Percentiles rank a stretch among this genome's conserved stretches.
Evolutionary conservation across 2,888 invertebrate genomes (phyloP).

Genomic region (Pollenia angustigena): DNA sequence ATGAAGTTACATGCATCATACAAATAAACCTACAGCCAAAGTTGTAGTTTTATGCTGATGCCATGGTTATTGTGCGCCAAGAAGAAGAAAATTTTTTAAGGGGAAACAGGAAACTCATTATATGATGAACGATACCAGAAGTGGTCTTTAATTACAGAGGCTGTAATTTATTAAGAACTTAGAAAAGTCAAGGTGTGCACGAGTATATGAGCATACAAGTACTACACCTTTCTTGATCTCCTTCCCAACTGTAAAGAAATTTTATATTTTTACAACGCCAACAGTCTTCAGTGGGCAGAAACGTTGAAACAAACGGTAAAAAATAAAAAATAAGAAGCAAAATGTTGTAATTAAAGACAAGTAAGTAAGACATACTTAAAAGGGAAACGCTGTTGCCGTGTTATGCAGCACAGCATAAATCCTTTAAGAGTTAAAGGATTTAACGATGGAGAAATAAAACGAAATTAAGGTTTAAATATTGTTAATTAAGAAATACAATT

Average conservation of each 20-base stretch:
- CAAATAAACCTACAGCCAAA: conserved; percentile 4
- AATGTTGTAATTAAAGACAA: conserved; percentile 60
- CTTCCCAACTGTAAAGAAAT: conserved; percentile 43
- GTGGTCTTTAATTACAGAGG: conserved; percentile 74
- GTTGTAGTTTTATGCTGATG: conserved; percentile 37
- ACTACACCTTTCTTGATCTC: conserved; percentile 13
- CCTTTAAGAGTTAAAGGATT: conserved; percentile 65
- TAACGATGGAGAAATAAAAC: conserved; percentile 41
- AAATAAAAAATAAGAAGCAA: conserved; percentile 10
- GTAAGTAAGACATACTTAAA: conserved; percentile 52
- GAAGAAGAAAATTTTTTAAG: conserved; percentile 6
- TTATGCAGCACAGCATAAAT: conserved; percentile 45
- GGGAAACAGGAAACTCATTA: conserved; percentile 74
- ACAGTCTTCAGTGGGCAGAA: conserved; percentile 8
- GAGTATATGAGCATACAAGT: conserved; percentile 50
- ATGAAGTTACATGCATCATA: conserved; percentile 15
- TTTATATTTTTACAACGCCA: conserved; percentile 44
- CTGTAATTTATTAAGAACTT: conserved; percentile 74
- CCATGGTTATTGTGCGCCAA: conserved; percentile 40
- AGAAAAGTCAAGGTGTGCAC: conserved; percentile 69
- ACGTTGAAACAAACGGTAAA: neutral
- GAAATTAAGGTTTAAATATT: conserved; percentile 35
- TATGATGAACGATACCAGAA: conserved; percentile 74
- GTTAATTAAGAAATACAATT: conserved; percentile 64
- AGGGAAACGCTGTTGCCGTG: neutral